These are phyloP conservation scores for Omphaloscelis lunosa DNA, from an alignment of 2,888 invertebrate species.

Conservation along the genomic window DNA sequence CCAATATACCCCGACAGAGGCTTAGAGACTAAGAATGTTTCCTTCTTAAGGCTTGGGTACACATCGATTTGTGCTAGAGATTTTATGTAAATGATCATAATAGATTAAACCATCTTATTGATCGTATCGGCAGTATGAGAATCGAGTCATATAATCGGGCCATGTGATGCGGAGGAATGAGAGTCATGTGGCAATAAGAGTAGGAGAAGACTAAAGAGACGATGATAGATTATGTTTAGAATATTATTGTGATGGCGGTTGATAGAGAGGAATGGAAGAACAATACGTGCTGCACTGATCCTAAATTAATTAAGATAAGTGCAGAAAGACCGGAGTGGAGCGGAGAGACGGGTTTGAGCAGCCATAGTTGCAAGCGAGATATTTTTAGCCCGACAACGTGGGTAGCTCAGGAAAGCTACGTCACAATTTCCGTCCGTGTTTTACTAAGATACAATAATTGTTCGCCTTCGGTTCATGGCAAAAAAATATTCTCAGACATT, in stretches of 20 bases:
- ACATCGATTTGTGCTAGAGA: constrained; percentile 12
- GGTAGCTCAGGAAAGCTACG: too few species aligned
- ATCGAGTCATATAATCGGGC: background rate
- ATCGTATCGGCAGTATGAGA: background rate
- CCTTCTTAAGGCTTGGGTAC: constrained; percentile 20
- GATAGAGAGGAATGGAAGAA: background rate
- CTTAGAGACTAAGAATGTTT: constrained; percentile 46
- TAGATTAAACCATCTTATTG: background rate
- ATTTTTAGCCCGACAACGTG: background rate
- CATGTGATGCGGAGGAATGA: background rate
- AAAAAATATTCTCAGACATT: background rate
- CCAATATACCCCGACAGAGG: constrained; percentile 58
- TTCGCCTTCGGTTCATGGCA: background rate
- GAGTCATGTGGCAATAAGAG: background rate
- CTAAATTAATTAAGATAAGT: background rate
- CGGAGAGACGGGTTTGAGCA: background rate
- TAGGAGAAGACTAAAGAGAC: background rate
- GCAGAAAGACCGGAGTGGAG: too few species aligned
- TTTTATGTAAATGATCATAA: constrained; percentile 14
- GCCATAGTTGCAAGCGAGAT: background rate
- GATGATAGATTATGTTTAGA: background rate
- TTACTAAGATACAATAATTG: background rate
- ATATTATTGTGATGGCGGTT: background rate
- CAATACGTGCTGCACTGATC: background rate
- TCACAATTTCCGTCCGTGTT: background rate